phyloP scores from a whole-genome alignment of 2,888 invertebrate species.

The Acleris sparsana region DNA sequence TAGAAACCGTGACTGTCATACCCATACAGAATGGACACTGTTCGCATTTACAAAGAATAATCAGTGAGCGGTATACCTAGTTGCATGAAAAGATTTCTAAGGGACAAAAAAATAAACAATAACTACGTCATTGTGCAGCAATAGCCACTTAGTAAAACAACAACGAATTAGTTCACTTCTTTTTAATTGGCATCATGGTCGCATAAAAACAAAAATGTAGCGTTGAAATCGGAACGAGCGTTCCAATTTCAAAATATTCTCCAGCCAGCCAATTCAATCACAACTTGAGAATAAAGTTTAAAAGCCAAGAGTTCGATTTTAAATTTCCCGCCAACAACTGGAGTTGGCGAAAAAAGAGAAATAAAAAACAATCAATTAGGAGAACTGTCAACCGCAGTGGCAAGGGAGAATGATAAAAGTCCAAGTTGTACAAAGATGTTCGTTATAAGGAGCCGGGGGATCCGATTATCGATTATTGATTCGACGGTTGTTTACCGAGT shows the following conservation, averaged over 20 bases:
- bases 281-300: slow-evolving; percentile 49
- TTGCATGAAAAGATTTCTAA: not conserved
- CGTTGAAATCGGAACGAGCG: slow-evolving; percentile 21
- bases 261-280: slow-evolving; percentile 52
- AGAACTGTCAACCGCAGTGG: slow-evolving; percentile 72
- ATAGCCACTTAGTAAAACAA: not conserved
- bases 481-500: slow-evolving; percentile 29
- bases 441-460: slow-evolving; percentile 42
- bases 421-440: slow-evolving; percentile 52
- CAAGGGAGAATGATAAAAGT: slow-evolving; percentile 52
- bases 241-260: slow-evolving; percentile 35
- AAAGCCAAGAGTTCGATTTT: slow-evolving; percentile 49
- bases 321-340: slow-evolving; percentile 54
- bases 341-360: slow-evolving; percentile 47
- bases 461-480: slow-evolving; percentile 40
- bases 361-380: slow-evolving; percentile 78
- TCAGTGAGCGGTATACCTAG: slow-evolving; percentile 4
- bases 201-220: slow-evolving; percentile 30
- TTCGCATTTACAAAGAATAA: slow-evolving; percentile 8
- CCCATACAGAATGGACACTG: not conserved
- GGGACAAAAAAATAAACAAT: not conserved
- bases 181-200: slow-evolving; percentile 33
- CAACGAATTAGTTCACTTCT: not conserved
- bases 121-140: not conserved
- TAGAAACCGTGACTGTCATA: slow-evolving; percentile 47